Evolutionary conservation across 2,888 invertebrate genomes (phyloP).

Genomic region (Trichacis sp.): DNA sequence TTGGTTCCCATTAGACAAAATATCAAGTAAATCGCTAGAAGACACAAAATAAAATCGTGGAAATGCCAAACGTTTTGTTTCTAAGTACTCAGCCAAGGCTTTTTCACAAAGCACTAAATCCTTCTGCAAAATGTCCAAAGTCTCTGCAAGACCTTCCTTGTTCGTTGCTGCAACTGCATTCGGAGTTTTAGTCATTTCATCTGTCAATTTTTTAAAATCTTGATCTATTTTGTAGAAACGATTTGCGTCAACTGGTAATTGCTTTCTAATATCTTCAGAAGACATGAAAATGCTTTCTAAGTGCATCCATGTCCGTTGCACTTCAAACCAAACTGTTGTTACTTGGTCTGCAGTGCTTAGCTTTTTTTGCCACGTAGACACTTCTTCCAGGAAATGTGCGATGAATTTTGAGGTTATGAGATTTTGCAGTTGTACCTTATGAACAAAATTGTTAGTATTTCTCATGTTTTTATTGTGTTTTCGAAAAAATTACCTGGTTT

Average conservation of each 20-base stretch:
- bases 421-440: conserved; percentile 91
- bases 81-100: conserved; percentile 95
- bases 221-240: conserved; percentile 92
- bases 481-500: conserved; percentile 79
- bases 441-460: conserved; percentile 2
- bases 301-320: conserved; percentile 97
- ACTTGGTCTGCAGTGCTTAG: conserved; percentile 94
- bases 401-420: conserved; percentile 97
- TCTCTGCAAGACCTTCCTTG: conserved; percentile 82
- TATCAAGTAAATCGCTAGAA: conserved; percentile 93
- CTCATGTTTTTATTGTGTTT: too few relatives aligned
- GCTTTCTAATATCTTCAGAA: conserved; percentile 95
- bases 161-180: conserved; percentile 95
- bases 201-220: conserved; percentile 86
- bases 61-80: conserved; percentile 95
- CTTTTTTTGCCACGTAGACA: conserved; percentile 94
- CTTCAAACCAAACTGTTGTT: conserved; percentile 93
- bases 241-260: conserved; percentile 92
- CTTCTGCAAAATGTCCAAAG: conserved; percentile 85
- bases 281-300: conserved; percentile 98
- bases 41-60: conserved; percentile 97
- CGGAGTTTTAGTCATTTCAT: conserved; percentile 82
- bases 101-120: conserved; percentile 94
- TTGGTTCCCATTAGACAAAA: conserved; percentile 95
- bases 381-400: conserved; percentile 94